phyloP scores from a whole-genome alignment of 2,888 invertebrate genomes.

The Neoaliturus tenellus region DNA sequence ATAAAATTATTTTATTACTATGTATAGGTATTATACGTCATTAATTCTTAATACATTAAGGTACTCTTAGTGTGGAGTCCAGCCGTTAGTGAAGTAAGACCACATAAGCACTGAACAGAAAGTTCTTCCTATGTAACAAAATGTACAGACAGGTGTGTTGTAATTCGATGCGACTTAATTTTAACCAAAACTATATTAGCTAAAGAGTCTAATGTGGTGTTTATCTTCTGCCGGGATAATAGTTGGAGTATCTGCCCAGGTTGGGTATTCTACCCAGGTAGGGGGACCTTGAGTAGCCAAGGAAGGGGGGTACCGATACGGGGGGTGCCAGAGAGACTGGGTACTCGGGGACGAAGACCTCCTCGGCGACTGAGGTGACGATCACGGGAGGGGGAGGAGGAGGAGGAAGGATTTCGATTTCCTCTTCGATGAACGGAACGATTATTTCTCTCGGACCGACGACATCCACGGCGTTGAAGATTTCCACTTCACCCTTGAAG shows the following conservation, averaged over 20 bases:
- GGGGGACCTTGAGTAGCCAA: constrained; percentile 18
- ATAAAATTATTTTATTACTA: constrained; percentile 35
- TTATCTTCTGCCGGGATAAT: constrained; percentile 23
- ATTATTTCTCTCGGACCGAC: constrained; percentile 11
- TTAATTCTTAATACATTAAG: constrained; percentile 12
- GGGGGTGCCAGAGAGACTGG: constrained; percentile 33
- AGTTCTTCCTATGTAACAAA: not conserved
- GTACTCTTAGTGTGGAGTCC: constrained; percentile 9
- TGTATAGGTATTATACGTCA: constrained; percentile 23
- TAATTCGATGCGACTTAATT: not conserved
- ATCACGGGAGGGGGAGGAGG: constrained; percentile 18
- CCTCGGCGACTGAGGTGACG: not conserved
- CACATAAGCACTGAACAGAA: not conserved
- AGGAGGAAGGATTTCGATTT: not conserved
- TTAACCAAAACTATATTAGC: constrained; percentile 21
- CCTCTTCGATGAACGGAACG: constrained; percentile 18
- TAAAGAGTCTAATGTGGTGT: not conserved
- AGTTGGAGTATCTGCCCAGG: constrained; percentile 19
- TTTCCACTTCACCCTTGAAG: constrained; percentile 36
- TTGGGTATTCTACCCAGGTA: constrained; percentile 18
- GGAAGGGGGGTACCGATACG: constrained; percentile 17
- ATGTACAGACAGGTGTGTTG: not conserved
- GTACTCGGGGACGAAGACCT: constrained; percentile 6
- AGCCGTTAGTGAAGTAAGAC: not conserved
- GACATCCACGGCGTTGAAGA: constrained; percentile 29